A percentile compares a stretch with the other conserved stretches of the same genome.
phyloP scores from a whole-genome alignment of 2,797 vertebrate species.

The Hirundo rustica region DNA sequence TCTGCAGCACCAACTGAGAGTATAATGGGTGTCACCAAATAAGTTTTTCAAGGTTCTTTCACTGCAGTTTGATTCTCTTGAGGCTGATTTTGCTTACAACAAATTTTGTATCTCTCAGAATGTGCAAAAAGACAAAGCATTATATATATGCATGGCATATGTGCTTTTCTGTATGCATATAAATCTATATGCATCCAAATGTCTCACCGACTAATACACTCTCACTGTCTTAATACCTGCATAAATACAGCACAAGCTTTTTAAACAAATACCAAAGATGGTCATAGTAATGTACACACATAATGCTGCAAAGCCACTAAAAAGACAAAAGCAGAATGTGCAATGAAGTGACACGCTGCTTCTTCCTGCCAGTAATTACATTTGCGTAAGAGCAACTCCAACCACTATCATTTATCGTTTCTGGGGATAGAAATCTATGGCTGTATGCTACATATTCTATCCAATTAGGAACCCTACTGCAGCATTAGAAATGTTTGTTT shows the following conservation, averaged over 20 bases:
- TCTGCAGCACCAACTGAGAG: background rate
- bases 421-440: background rate
- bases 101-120: background rate
- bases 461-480: background rate
- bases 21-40: background rate
- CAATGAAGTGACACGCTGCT: background rate
- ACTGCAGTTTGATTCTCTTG: background rate
- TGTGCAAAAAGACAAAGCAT: background rate
- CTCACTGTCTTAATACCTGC: background rate
- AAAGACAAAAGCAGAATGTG: constrained; percentile 21
- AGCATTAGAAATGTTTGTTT: constrained; percentile 13
- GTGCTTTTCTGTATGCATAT: background rate
- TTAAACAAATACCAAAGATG: background rate
- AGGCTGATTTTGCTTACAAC: background rate
- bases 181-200: background rate
- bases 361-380: constrained; percentile 35
- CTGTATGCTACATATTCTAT: constrained; percentile 2
- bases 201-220: background rate
- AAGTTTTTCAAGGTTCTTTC: background rate
- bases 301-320: background rate
- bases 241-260: background rate
- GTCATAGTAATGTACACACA: background rate
- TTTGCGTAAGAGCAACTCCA: constrained; percentile 21
- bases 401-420: constrained; percentile 13
- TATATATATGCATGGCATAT: background rate